Base-by-base conservation (phyloP, 1,140 invertebrate species). In the Andrena cerasifolii region DNA sequence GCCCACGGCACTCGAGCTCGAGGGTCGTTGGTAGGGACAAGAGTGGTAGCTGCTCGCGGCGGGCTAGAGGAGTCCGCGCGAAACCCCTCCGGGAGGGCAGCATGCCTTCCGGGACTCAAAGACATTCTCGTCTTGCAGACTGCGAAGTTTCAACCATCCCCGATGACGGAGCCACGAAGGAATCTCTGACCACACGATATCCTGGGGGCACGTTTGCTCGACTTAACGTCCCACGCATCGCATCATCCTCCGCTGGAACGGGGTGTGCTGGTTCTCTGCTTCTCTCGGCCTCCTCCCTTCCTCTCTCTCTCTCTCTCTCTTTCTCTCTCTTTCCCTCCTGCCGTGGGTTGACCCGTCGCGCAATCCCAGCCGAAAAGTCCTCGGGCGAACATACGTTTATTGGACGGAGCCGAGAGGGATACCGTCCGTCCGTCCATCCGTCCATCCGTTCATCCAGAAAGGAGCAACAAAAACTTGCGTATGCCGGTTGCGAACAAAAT, bases 91-190 rank as follows among this genome's bases (percentile, higher is more conserved):
- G 66, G 66, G 58, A 63, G 78, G 28, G 49, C 61, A 59, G 77
- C 61, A 91, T 91, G 88, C 90, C 90, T 91, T 86, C 78, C 86
- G 82, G 86, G 84, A 91, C 87, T 91, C 91, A 92, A 92, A 93
- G 92, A 92, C 91, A 93, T 92, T 92, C 91, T 91, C 88, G 85
- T 89, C 90, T 92, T 90, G 86, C 84, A 84, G 88, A 88, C 85
- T 83, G 87, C 73, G 85, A 91, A 92, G 87, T 92, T 91, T 89
- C 84, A 80, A 81, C 84, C 78, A 89, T 88, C 85, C 86, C 81
- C 80, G 78, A 88, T 81, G 81, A 86, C 74, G 77, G 67, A 66
- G 82, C 47, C 33, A 70, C 78, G 77, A 67, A 86, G 90, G 89
- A 90, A 91, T 91, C 91, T 87, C 90, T 92, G 91, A 92, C 91